Evolutionary conservation across 2,797 vertebrate genomes (phyloP).

Genomic region (Ammospiza maritima): DNA sequence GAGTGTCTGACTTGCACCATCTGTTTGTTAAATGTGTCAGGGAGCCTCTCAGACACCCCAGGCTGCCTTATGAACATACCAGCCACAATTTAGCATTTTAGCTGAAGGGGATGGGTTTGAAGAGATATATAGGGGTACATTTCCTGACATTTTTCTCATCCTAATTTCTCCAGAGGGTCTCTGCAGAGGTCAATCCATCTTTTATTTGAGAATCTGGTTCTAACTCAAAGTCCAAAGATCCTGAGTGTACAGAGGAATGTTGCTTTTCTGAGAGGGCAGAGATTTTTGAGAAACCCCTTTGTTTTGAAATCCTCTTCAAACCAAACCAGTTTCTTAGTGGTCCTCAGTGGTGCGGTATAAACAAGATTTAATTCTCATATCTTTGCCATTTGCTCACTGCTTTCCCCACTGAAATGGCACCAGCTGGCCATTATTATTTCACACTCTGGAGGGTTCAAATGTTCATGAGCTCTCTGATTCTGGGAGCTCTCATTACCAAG

Average conservation of each 20-base stretch:
- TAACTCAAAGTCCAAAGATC: neutral
- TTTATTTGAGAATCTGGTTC: neutral
- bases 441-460: slow-evolving; percentile 38
- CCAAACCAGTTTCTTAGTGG: neutral
- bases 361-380: neutral
- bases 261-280: neutral
- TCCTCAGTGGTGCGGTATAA: neutral
- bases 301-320: slow-evolving; percentile 25
- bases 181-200: neutral
- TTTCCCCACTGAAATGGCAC: slow-evolving; percentile 31
- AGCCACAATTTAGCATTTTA: neutral
- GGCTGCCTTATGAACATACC: neutral
- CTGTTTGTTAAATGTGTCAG: neutral
- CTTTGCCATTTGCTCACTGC: slow-evolving; percentile 20
- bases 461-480: neutral
- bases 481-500: neutral
- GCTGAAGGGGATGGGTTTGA: neutral
- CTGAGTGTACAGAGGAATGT: neutral
- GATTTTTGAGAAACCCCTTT: slow-evolving; percentile 30
- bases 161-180: neutral
- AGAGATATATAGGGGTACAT: neutral
- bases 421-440: slow-evolving; percentile 43
- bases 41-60: neutral
- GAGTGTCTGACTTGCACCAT: neutral
- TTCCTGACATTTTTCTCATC: neutral